Evolutionary conservation across 2,888 invertebrate species (phyloP).

Genomic region (Machimus rusticus): DNA sequence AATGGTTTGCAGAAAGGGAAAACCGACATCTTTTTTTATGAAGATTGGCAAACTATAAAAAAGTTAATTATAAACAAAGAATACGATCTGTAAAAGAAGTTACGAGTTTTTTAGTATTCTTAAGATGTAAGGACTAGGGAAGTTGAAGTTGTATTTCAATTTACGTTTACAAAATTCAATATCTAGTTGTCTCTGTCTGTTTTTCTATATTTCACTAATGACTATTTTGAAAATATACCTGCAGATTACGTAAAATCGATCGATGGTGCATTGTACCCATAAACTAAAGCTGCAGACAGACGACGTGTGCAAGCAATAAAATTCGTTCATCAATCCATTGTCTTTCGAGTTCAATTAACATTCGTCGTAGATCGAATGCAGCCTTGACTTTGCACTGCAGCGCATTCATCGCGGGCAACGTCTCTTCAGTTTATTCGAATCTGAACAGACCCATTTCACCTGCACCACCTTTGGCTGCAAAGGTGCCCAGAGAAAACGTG

Average conservation of each 20-base stretch:
- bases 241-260: background rate
- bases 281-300: background rate
- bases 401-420: background rate
- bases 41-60: background rate
- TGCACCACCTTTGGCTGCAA: background rate
- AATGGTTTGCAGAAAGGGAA: background rate
- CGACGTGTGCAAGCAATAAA: background rate
- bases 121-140: background rate
- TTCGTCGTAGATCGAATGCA: background rate
- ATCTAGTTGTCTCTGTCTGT: background rate
- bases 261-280: background rate
- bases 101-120: background rate
- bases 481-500: background rate
- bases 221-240: background rate
- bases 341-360: background rate
- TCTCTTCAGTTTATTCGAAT: background rate
- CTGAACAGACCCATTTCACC: background rate
- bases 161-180: background rate
- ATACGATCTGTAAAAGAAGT: background rate
- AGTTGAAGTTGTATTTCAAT: background rate
- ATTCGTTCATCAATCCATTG: background rate
- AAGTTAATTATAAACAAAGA: background rate
- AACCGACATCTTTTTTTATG: background rate
- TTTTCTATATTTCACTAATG: background rate
- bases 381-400: constrained; percentile 3